phyloP scores from a whole-genome alignment of 2,797 vertebrate species.

The Pseudochirops cupreus region DNA sequence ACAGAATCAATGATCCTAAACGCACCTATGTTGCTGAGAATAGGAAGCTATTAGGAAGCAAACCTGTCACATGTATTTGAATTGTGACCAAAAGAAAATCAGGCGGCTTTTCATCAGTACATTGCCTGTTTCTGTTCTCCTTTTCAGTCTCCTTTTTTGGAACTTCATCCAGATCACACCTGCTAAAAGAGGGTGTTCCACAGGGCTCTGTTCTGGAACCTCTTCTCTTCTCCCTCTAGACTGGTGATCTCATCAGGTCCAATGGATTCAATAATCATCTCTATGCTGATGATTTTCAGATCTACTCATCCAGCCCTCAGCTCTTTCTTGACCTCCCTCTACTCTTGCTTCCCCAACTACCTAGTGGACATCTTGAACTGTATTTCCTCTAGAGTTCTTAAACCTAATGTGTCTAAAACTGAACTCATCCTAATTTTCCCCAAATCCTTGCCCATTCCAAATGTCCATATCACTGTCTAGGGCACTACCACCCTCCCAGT shows the following conservation, averaged over 20 bases:
- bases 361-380: background rate
- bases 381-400: background rate
- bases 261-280: background rate
- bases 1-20: slow-evolving; percentile 67
- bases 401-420: background rate
- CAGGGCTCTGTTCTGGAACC: background rate
- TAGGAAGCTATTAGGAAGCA: slow-evolving; percentile 50
- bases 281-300: background rate
- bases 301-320: background rate
- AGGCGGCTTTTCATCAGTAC: background rate
- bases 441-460: background rate
- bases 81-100: slow-evolving; percentile 6
- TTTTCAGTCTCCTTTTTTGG: background rate
- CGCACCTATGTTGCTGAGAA: slow-evolving; percentile 57
- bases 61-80: slow-evolving; percentile 52
- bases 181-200: background rate
- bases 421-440: background rate
- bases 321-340: background rate
- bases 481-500: too few relatives aligned
- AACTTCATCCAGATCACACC: background rate
- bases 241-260: background rate
- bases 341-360: background rate
- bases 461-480: background rate
- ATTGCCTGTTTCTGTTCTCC: background rate
- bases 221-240: background rate